Conservation (phyloP, 2,113 vertebrate species). For the Corythaixoides concolor region DNA sequence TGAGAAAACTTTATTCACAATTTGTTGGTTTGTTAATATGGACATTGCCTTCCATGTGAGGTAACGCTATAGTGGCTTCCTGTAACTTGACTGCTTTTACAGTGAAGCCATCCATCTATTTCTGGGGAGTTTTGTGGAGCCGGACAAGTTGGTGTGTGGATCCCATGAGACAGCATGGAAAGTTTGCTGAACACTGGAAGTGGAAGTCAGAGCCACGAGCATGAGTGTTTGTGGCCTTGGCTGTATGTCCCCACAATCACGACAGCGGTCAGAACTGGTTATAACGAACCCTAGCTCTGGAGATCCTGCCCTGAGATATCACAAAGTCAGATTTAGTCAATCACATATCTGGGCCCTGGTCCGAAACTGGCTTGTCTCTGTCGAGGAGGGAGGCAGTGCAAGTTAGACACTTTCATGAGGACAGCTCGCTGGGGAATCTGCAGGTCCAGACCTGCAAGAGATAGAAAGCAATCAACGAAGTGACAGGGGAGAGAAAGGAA, state of each 20-base stretch:
- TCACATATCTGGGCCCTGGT: background rate
- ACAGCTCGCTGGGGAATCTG: background rate
- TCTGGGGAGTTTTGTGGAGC: background rate
- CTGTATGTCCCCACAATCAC: no score
- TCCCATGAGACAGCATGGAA: background rate
- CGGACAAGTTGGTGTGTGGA: background rate
- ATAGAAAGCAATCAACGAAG: background rate
- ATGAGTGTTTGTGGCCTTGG: background rate
- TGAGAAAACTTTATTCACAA: background rate
- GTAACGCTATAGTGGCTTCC: background rate
- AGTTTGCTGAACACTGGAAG: background rate
- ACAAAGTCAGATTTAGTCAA: background rate
- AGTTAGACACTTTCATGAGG: background rate
- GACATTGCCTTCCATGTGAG: background rate
- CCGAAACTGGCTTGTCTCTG: background rate
- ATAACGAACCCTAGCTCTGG: background rate
- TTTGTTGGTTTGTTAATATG: background rate
- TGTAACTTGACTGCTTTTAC: background rate
- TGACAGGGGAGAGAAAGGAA: background rate
- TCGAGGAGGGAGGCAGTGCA: rapidly evolving
- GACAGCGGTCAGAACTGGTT: background rate
- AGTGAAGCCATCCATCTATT: background rate
- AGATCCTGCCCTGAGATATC: background rate
- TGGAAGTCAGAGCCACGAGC: background rate
- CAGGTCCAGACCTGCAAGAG: background rate